phyloP scores from a whole-genome alignment of 2,797 vertebrate genomes.

The Gobionotothen gibberifrons region DNA sequence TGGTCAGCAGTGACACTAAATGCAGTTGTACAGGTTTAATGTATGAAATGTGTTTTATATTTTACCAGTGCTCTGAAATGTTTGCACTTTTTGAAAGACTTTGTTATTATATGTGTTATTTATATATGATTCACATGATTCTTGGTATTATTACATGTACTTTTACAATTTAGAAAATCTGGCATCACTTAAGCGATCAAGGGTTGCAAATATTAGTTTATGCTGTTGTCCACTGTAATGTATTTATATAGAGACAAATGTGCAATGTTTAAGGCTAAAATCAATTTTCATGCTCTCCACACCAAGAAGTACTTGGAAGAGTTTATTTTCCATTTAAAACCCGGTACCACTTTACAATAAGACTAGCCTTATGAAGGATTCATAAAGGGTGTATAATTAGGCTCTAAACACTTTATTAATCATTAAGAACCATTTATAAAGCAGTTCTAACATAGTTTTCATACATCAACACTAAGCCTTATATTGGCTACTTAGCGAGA shows the following conservation, averaged over 20 bases:
- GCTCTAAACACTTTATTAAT: too few relatives aligned
- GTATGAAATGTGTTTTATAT: background rate
- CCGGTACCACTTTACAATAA: too few relatives aligned
- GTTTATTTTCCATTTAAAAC: background rate
- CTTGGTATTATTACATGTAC: background rate
- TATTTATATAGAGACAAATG: background rate
- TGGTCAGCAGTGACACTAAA: background rate
- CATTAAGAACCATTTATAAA: too few relatives aligned
- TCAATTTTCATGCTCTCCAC: background rate
- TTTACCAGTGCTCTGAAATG: background rate
- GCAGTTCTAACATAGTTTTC: too few relatives aligned
- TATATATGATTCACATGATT: background rate
- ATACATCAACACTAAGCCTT: too few relatives aligned
- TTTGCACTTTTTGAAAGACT: background rate
- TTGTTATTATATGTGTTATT: too few relatives aligned
- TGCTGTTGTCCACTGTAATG: background rate
- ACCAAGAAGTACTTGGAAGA: background rate
- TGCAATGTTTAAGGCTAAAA: background rate
- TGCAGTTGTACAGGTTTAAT: background rate
- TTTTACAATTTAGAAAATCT: background rate
- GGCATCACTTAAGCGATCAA: too few relatives aligned
- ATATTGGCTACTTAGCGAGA: too few relatives aligned
- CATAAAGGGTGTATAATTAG: too few relatives aligned
- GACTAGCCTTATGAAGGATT: too few relatives aligned
- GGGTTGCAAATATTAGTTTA: too few relatives aligned